phyloP scores from a whole-genome alignment of 2,888 invertebrate species.

The Scotopteryx bipunctaria region DNA sequence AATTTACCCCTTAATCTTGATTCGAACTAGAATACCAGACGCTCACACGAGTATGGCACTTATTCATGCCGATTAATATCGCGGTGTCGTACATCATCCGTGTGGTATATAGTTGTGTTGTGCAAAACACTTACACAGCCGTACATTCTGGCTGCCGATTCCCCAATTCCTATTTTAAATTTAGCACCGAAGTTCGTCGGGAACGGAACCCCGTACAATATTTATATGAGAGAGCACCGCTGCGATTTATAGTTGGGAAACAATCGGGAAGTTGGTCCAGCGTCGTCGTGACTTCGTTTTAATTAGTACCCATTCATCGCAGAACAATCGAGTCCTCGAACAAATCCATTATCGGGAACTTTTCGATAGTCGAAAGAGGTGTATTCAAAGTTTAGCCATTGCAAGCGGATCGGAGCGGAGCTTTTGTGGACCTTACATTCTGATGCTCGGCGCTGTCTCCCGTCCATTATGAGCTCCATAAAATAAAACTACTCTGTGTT shows the following conservation, averaged over 20 bases:
- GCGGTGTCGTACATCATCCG: constrained; percentile 38
- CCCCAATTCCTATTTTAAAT: constrained; percentile 73
- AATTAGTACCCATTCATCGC: constrained; percentile 83
- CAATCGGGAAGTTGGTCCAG: constrained; percentile 77
- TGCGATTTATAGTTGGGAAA: constrained; percentile 78
- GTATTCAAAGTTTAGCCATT: constrained; percentile 74
- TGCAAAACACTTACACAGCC: constrained; percentile 40
- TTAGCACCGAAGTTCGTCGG: constrained; percentile 71
- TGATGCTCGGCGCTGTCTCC: constrained; percentile 49
- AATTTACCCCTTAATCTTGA: constrained; percentile 66
- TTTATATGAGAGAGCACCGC: constrained; percentile 71
- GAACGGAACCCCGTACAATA: constrained; percentile 60
- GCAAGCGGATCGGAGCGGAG: constrained; percentile 60
- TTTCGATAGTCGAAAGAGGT: constrained; percentile 82
- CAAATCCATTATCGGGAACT: constrained; percentile 81
- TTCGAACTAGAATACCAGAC: constrained; percentile 54
- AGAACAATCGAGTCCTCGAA: constrained; percentile 80
- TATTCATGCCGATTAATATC: constrained; percentile 56
- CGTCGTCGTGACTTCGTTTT: constrained; percentile 81
- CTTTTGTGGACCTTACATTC: constrained; percentile 59
- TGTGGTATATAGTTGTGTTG: constrained; percentile 37
- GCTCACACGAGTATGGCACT: constrained; percentile 43
- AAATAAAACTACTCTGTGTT: constrained; percentile 45
- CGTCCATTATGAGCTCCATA: constrained; percentile 44
- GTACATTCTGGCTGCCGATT: constrained; percentile 52